Base-by-base conservation (phyloP, 2,888 invertebrate species). In the Mycalesis mineus region DNA sequence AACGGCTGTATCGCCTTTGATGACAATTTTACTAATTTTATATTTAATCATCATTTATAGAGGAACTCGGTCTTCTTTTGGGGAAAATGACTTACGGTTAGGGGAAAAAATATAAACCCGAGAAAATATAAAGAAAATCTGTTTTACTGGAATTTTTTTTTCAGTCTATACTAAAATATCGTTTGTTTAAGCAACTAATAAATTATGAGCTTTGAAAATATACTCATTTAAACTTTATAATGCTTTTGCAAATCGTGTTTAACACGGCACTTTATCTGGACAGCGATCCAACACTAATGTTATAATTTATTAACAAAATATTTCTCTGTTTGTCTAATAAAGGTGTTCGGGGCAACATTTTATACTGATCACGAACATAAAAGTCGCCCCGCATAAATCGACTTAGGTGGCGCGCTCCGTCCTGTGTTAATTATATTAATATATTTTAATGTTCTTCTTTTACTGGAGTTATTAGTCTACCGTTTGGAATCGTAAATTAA, bases 351-450 rank as follows among this genome's bases (percentile, higher is more conserved):
- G 22, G 52, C 52, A 52, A 52, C 52, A 42, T 52, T 52, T 52
- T 52, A 52, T 22, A 17, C 42, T 42, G 41, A 42, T 52, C 31
- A 52, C 33, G 52, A 41, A 42, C 29, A 52, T 52, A 52, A 52
- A 52, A 42, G 52, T 52, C 52, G 17, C 42, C 41, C 52, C 52
- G 52, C 53, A 45, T 53, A 53, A 53, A 53, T 53, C 53, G 53
- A 53, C 53, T 53, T 37, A 45, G 53, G 53, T 53, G 53, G 41
- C 52, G 8, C 39, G 40, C 22, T 22, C 36, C 40, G 11, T 29
- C 51, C 29, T 52, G 31, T 41, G 41, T 52, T 52, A 52, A 52
- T 52, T 52, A 52, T 52, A 52, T 52, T 42, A 52, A 52, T 41
- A 52, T 52, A 17, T 42, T 52, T 52, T 52, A 42, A n/a, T 41